phyloP scores from a whole-genome alignment of 2,888 invertebrate genomes.

The Lamproptera curius region DNA sequence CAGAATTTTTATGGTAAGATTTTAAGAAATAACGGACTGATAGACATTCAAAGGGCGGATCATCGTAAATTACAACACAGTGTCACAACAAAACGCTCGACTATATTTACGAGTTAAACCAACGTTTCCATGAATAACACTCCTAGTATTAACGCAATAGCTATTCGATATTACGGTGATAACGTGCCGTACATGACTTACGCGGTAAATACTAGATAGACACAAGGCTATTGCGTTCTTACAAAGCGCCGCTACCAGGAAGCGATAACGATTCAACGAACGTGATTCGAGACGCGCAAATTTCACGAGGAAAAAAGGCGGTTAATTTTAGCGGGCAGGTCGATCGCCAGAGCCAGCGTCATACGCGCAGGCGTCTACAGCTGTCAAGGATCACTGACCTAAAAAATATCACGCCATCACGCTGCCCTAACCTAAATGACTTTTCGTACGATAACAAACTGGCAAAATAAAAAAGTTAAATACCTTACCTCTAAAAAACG shows the following conservation, averaged over 20 bases:
- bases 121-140: slow-evolving; percentile 11
- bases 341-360: slow-evolving; percentile 63
- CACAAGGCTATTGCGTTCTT: slow-evolving; percentile 16
- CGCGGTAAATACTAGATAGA: slow-evolving; percentile 4
- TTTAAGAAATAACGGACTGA: too few species aligned
- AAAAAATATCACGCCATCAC: slow-evolving; percentile 65
- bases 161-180: slow-evolving; percentile 7
- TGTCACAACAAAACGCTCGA: too few species aligned
- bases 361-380: slow-evolving; percentile 67
- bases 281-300: slow-evolving; percentile 29
- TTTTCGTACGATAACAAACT: slow-evolving; percentile 24
- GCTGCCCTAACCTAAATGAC: slow-evolving; percentile 54
- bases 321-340: slow-evolving; percentile 65
- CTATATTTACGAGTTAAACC: too few species aligned
- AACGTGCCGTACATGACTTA: slow-evolving; percentile 1
- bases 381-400: slow-evolving; percentile 72
- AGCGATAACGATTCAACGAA: slow-evolving; percentile 14
- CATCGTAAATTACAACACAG: too few species aligned
- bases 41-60: too few species aligned
- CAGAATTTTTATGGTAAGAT: too few species aligned
- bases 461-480: slow-evolving; percentile 22
- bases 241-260: slow-evolving; percentile 17
- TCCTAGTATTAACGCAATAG: slow-evolving; percentile 1
- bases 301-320: slow-evolving; percentile 36
- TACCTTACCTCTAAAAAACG: slow-evolving; percentile 48